A percentile compares a stretch with the other conserved stretches of the same genome.
phyloP scores from a whole-genome alignment of 2,113 vertebrate species.

The Mus pahari region DNA sequence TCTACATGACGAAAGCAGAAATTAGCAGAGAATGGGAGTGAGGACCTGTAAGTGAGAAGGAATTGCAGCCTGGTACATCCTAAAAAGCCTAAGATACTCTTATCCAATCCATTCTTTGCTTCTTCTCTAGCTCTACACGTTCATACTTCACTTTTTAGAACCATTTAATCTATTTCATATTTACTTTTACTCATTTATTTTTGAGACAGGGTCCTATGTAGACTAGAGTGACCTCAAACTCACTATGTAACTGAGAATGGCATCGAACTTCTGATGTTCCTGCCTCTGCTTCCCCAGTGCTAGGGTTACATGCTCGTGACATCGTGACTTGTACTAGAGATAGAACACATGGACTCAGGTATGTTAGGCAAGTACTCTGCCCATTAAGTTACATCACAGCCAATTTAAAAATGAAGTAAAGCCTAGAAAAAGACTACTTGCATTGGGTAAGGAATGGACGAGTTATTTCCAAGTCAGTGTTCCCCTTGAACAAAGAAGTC shows the following conservation, averaged over 20 bases:
- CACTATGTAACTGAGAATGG: neutral
- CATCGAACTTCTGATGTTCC: neutral
- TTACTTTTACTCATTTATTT: neutral
- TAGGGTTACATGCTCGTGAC: neutral
- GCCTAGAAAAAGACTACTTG: neutral
- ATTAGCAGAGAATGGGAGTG: neutral
- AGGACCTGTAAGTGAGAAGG: neutral
- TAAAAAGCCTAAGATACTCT: neutral
- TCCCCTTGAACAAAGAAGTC: neutral
- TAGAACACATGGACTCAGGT: too few relatives aligned
- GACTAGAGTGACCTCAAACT: neutral
- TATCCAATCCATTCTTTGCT: neutral
- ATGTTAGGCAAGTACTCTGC: neutral
- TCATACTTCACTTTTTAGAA: neutral
- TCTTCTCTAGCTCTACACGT: neutral
- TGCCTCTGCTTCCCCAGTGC: too few relatives aligned
- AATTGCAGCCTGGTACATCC: fast-evolving
- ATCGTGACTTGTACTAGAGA: neutral
- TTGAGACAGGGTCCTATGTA: neutral
- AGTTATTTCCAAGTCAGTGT: neutral
- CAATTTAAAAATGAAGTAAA: neutral
- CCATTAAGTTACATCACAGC: too few relatives aligned
- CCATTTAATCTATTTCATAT: neutral
- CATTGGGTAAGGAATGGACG: neutral
- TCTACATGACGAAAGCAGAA: neutral